These are phyloP conservation scores for Centrocercus urophasianus DNA, from an alignment of 2,113 vertebrate genomes.

Conservation along the genomic window DNA sequence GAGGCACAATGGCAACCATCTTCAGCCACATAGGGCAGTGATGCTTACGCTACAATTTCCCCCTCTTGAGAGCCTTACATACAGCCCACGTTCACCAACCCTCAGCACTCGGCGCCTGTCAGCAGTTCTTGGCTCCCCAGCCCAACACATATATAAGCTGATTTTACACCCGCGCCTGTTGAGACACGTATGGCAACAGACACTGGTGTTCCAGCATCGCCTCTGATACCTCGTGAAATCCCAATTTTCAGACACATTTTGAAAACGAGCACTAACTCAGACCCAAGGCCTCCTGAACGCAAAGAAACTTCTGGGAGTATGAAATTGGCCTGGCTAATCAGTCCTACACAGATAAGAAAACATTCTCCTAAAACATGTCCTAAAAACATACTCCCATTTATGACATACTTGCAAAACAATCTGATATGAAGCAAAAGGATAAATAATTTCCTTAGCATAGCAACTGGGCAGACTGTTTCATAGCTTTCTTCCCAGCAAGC, in stretches of 20 bases:
- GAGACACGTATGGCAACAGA: not conserved
- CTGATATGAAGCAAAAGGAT: not conserved
- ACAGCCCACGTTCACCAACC: not conserved
- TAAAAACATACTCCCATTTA: not conserved
- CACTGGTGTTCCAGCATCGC: not conserved
- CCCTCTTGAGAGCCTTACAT: not conserved
- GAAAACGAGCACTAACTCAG: not conserved
- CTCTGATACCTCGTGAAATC: not conserved
- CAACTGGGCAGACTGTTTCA: not conserved
- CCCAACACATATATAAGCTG: not conserved
- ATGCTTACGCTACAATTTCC: slow-evolving; percentile 11
- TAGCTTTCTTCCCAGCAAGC: not conserved
- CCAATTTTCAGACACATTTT: not conserved
- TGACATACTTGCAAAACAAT: slow-evolving; percentile 4
- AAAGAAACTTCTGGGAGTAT: not conserved
- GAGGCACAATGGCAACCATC: not conserved
- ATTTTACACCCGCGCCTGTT: not conserved
- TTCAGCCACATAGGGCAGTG: not conserved
- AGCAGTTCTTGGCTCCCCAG: not conserved
- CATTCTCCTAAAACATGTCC: not conserved
- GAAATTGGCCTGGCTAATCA: not conserved
- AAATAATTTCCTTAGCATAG: not conserved
- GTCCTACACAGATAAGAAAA: not conserved
- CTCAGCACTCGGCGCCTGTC: not conserved
- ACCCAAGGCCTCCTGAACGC: not conserved